Base-by-base conservation (phyloP, 2,888 invertebrate genomes). In the Chymomyza fuscimana region DNA sequence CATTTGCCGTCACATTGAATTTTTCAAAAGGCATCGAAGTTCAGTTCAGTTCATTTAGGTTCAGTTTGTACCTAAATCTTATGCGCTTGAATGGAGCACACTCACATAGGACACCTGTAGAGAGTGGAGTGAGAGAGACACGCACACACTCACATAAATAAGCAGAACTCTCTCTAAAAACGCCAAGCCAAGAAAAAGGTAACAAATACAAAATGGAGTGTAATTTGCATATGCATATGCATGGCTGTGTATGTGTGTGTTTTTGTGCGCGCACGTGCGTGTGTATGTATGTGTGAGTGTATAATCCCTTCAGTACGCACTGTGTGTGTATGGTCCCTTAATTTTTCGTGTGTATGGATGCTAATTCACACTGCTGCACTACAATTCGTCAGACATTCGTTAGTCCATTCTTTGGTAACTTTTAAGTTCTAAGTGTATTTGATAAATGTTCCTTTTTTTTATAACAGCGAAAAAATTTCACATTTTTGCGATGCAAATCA, bases 1-100 rank as follows among this genome's bases (percentile, higher is more conserved):
- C 88, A 88, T 81, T 87, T 83, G 81, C 76, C 70, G 77, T 67
- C 65, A 73, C 73, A 70, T 79, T 66, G 76, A 83, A 70, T 73
- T 77, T 64, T 73, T 76, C 63, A 72, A 72, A 66, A 74, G 70
- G 69, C 74, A 87, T 77, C 74, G 80, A 76, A 73, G 73, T 12
- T 76, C 79, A 72, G 74, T 15, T 12, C 10, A 6, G 19, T 0
- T 7, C 19, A 19, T 72, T 12, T 76, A 79, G 71, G 74, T 15
- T 12, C 10, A 1, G 19, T 5, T 7, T 19, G 9, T 16, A 54
- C 10, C 19, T 54, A 22, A 3, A 25, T 36, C 51, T 12, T 65
- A 59, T 60, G 58, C 50, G 63, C 46, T 54, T 50, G 40, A 62
- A 25, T 64, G 40, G 19, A 22, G 54, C 62, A 19, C 40, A 15